Evolutionary conservation across 2,888 invertebrate species (phyloP).

Genomic region (Tanytarsus gracilentus): DNA sequence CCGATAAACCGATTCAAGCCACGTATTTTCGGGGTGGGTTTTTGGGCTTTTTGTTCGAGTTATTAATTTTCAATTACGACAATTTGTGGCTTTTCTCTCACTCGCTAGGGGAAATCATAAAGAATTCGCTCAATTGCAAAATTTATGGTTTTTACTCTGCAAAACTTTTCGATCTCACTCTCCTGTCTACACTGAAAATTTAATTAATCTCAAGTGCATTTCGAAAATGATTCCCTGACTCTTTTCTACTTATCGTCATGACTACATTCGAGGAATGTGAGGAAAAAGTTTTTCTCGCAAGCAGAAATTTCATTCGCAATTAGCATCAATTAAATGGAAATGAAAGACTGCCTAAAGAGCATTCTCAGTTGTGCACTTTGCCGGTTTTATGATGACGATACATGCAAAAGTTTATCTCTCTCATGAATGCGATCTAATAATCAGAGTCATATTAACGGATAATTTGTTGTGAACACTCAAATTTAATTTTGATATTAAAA

Average conservation of each 20-base stretch:
- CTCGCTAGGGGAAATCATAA: neutral
- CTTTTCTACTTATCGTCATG: neutral
- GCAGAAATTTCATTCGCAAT: too few species aligned
- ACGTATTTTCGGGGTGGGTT: neutral
- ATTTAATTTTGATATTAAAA: neutral
- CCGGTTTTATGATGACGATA: too few species aligned
- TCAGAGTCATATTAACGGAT: too few species aligned
- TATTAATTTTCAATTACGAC: conserved; percentile 7
- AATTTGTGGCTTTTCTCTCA: conserved; percentile 6
- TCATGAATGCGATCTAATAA: too few species aligned
- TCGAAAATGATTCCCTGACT: neutral
- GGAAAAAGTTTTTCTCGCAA: too few species aligned
- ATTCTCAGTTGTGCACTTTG: too few species aligned
- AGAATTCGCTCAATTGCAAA: neutral
- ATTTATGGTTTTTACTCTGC: conserved; percentile 2
- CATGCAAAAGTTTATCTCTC: too few species aligned
- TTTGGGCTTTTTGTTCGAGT: neutral
- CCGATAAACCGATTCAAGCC: neutral
- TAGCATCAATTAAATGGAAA: too few species aligned
- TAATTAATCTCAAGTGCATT: conserved; percentile 14
- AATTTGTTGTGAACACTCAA: neutral
- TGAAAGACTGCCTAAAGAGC: too few species aligned
- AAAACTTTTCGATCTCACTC: neutral
- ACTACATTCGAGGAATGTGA: neutral
- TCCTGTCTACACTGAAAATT: neutral